Percentiles rank a stretch among this genome's conserved stretches.
These are phyloP conservation scores for Nemoura dubitans DNA, from an alignment of 2,888 invertebrate genomes.

Conservation along the genomic window DNA sequence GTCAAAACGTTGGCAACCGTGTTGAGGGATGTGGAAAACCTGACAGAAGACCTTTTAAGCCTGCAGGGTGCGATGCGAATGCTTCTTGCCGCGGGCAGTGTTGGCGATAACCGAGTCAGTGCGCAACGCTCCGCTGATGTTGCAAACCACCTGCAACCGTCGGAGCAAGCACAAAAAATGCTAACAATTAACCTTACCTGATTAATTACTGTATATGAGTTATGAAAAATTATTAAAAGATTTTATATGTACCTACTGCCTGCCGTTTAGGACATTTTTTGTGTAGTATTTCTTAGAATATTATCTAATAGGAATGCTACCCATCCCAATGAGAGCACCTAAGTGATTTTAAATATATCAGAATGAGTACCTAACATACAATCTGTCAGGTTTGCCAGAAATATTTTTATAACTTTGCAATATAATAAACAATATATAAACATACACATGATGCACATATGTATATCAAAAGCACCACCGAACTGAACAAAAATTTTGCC, in stretches of 20 bases:
- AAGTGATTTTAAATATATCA: no score
- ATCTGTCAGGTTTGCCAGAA: no score
- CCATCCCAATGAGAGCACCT: no score
- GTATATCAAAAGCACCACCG: no score
- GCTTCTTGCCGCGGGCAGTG: conserved; percentile 66
- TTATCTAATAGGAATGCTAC: no score
- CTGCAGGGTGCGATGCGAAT: conserved; percentile 77
- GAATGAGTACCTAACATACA: no score
- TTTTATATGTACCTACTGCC: conserved; percentile 18
- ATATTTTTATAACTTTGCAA: no score
- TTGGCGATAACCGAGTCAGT: conserved; percentile 52
- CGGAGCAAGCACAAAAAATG: conserved; percentile 42
- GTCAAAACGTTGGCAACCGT: conserved; percentile 69
- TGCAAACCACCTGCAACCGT: conserved; percentile 57
- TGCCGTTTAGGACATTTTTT: no score
- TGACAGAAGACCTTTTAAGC: conserved; percentile 71
- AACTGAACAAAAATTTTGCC: no score
- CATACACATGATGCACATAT: no score
- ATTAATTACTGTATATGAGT: conserved; percentile 23
- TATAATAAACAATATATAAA: no score
- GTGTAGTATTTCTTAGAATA: no score
- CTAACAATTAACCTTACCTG: conserved; percentile 35
- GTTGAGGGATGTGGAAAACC: conserved; percentile 73
- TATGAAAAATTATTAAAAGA: background rate
- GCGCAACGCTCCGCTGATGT: background rate